Evolutionary conservation across 2,797 vertebrate species (phyloP).

Genomic region (Anniella stebbinsi): DNA sequence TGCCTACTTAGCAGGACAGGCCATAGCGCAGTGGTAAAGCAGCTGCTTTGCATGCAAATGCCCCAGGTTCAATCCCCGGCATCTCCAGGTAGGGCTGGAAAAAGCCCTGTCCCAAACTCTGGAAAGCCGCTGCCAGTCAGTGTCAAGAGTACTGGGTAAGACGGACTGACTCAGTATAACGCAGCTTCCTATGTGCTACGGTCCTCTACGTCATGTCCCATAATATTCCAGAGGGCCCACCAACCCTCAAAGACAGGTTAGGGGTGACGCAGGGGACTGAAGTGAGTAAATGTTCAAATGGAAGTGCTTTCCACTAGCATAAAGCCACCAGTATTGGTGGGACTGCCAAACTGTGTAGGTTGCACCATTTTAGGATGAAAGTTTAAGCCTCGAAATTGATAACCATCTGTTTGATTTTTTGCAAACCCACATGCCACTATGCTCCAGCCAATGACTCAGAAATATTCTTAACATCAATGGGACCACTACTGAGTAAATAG

Average conservation of each 20-base stretch:
- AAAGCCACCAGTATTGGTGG: background rate
- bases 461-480: background rate
- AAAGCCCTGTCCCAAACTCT: too few species aligned
- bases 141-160: too few species aligned
- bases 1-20: too few species aligned
- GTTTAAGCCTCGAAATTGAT: background rate
- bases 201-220: background rate
- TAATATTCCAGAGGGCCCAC: background rate
- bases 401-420: background rate
- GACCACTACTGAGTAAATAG: background rate
- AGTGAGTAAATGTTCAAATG: background rate
- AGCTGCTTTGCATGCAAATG: too few species aligned
- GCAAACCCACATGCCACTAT: background rate
- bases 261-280: too few species aligned
- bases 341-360: background rate
- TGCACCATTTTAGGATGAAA: too few species aligned
- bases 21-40: too few species aligned
- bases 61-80: too few species aligned
- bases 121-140: too few species aligned
- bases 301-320: background rate
- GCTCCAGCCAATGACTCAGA: background rate
- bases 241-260: background rate
- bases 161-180: too few species aligned
- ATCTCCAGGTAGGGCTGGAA: too few species aligned
- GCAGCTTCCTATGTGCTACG: too few species aligned